A percentile compares a stretch with the other conserved stretches of the same genome.
Conservation (phyloP, 2,888 invertebrate genomes). For the Tenthredo scrophulariae region DNA sequence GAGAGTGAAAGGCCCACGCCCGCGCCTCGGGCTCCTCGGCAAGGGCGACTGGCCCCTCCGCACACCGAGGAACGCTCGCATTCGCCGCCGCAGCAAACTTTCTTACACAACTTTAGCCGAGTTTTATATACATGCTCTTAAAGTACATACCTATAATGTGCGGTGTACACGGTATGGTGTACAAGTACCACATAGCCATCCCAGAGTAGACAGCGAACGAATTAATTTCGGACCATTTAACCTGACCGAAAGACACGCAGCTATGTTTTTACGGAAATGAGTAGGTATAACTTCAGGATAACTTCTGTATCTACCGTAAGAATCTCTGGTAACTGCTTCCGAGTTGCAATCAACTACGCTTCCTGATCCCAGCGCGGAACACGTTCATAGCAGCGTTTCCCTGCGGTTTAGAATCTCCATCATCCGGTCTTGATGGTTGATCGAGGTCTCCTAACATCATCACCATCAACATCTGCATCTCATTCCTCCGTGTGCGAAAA, state of each 20-base stretch:
- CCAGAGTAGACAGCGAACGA: background rate
- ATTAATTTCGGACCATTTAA: conserved; percentile 26
- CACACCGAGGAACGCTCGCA: conserved; percentile 60
- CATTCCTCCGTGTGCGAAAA: background rate
- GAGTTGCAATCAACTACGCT: conserved; percentile 15
- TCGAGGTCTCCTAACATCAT: background rate
- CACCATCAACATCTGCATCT: conserved; percentile 7
- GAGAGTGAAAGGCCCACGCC: conserved; percentile 79
- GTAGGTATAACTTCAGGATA: background rate
- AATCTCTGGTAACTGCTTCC: conserved; percentile 34
- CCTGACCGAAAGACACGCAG: background rate
- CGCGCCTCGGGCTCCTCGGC: conserved; percentile 77
- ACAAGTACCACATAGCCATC: background rate
- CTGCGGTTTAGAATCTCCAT: background rate
- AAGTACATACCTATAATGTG: background rate
- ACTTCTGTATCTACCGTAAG: background rate
- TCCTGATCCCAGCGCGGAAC: conserved; percentile 24
- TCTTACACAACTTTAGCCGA: conserved; percentile 46
- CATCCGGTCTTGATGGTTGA: background rate
- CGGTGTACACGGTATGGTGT: background rate
- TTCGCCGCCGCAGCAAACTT: conserved; percentile 55
- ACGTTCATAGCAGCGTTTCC: background rate
- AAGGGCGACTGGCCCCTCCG: conserved; percentile 77
- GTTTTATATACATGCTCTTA: conserved; percentile 25
- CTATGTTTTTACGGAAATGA: background rate